Conservation (phyloP, 2,888 invertebrate species). For the Dynastes tityus region DNA sequence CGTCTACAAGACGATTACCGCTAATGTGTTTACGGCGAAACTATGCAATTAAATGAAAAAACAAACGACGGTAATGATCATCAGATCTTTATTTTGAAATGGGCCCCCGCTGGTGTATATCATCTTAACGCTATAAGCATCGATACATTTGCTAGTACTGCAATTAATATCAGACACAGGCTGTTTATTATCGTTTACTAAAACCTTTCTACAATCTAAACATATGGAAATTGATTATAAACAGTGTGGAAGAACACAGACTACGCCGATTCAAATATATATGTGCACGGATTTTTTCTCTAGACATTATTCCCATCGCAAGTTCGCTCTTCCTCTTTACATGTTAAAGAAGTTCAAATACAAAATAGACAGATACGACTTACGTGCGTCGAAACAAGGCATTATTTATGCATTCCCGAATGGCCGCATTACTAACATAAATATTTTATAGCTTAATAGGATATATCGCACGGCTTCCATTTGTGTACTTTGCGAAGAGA, state of each 20-base stretch:
- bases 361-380: background rate
- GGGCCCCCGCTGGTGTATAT: constrained; percentile 1
- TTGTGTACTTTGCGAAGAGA: background rate
- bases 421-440: constrained; percentile 7
- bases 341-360: background rate
- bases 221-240: background rate
- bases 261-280: background rate
- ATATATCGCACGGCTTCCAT: constrained; percentile 2
- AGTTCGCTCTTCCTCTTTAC: background rate
- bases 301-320: background rate
- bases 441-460: constrained; percentile 29
- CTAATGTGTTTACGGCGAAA: constrained; percentile 34
- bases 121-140: constrained; percentile 16
- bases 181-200: constrained; percentile 29
- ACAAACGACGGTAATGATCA: constrained; percentile 9
- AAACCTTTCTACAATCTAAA: constrained; percentile 16
- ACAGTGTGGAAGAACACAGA: background rate
- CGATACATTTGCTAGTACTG: background rate
- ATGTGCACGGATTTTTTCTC: background rate
- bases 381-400: background rate
- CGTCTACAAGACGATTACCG: background rate
- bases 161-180: constrained; percentile 1
- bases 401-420: constrained; percentile 9
- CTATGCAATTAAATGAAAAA: constrained; percentile 1
- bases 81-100: constrained; percentile 14